Evolutionary conservation across 2,113 vertebrate species (phyloP).

Genomic region (Cavia aperea): DNA sequence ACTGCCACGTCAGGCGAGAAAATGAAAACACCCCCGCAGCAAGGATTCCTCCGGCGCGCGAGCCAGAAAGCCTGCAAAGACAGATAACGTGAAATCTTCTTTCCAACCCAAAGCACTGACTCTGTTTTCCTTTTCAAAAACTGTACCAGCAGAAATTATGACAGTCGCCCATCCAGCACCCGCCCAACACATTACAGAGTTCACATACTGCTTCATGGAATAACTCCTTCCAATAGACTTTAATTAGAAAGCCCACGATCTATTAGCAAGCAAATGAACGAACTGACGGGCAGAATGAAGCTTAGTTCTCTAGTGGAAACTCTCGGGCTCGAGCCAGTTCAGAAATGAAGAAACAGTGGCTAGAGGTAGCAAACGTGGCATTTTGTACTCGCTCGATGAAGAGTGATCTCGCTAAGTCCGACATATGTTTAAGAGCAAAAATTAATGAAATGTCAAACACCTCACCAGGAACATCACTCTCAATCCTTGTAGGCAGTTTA

Average conservation of each 20-base stretch:
- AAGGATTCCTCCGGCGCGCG: conserved; percentile 88
- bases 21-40: conserved; percentile 92
- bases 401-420: not conserved
- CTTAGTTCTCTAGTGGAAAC: conserved; percentile 43
- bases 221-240: conserved; percentile 58
- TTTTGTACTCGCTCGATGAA: not conserved
- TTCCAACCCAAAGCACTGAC: conserved; percentile 75
- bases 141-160: conserved; percentile 68
- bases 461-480: not conserved
- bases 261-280: conserved; percentile 34
- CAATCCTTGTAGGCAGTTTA: not conserved
- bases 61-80: conserved; percentile 89
- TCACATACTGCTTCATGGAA: conserved; percentile 61
- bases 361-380: not conserved
- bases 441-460: not conserved
- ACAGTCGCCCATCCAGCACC: conserved; percentile 66
- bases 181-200: conserved; percentile 69
- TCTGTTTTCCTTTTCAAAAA: conserved; percentile 74
- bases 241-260: conserved; percentile 56
- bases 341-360: conserved; percentile 13
- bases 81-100: conserved; percentile 85
- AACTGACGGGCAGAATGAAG: not conserved
- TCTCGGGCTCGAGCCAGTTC: conserved; percentile 32
- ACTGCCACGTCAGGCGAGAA: conserved; percentile 96
- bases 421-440: not conserved